These are phyloP conservation scores for Pristionchus maxplancki DNA, from an alignment of 2,888 invertebrate species.

Conservation along the genomic window DNA sequence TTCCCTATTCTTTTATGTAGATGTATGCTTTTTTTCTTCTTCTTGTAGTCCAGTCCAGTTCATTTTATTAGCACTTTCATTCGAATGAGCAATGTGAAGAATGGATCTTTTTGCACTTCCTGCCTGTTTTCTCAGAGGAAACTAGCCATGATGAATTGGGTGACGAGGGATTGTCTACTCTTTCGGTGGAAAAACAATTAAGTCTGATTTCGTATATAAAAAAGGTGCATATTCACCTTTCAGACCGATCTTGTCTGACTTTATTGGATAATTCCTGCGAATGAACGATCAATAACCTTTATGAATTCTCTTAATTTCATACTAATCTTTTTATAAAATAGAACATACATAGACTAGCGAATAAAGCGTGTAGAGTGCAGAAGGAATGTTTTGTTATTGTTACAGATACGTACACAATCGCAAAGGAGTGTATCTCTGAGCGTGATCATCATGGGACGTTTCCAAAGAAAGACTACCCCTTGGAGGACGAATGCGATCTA, in stretches of 20 bases:
- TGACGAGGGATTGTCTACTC: neutral
- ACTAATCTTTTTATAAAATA: neutral
- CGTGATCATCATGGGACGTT: conserved; percentile 69
- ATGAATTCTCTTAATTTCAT: too few species aligned
- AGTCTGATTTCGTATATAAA: too few species aligned
- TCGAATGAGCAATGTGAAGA: neutral
- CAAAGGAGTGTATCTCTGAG: conserved; percentile 75
- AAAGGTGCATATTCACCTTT: too few species aligned
- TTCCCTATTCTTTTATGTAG: neutral
- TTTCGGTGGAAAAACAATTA: neutral
- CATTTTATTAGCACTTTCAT: neutral
- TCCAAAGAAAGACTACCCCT: conserved; percentile 66
- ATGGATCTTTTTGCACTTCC: neutral
- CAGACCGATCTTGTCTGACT: too few species aligned
- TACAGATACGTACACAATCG: conserved; percentile 72
- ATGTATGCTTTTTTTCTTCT: neutral
- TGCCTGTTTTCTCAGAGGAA: neutral
- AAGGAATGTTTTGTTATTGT: neutral
- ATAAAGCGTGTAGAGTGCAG: too few species aligned
- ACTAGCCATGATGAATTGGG: neutral
- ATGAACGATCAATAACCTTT: too few species aligned
- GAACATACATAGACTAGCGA: too few species aligned
- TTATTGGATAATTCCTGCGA: too few species aligned
- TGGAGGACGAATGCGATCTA: conserved; percentile 73
- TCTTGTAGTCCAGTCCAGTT: neutral